phyloP scores from a whole-genome alignment of 1,140 invertebrate genomes.

The Caenorhabditis briggsae region DNA sequence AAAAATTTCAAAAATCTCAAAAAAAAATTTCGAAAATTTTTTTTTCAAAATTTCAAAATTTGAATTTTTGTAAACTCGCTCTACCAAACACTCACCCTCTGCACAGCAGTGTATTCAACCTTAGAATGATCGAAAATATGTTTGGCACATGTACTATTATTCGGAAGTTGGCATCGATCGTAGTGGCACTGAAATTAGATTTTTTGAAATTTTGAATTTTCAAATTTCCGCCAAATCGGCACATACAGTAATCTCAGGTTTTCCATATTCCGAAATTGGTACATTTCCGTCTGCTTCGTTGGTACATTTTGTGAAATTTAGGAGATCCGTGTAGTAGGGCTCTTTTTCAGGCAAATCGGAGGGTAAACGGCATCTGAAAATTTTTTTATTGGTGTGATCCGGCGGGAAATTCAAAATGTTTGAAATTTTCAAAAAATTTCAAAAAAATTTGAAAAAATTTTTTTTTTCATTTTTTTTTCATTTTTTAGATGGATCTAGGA shows the following conservation, averaged over 20 bases:
- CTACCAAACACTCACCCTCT: constrained; percentile 60
- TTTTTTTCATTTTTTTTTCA: not conserved
- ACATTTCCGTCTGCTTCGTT: constrained; percentile 41
- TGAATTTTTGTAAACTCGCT: not conserved
- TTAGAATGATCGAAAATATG: constrained; percentile 71
- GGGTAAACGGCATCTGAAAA: constrained; percentile 69
- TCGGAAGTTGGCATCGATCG: not conserved
- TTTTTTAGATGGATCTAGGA: too few relatives aligned
- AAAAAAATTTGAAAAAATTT: too few relatives aligned
- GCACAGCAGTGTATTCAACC: constrained; percentile 70
- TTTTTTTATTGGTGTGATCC: not conserved
- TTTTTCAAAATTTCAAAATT: constrained; percentile 45
- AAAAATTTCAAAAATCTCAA: not conserved
- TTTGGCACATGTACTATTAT: constrained; percentile 59
- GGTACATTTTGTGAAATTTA: constrained; percentile 53
- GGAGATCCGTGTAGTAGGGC: constrained; percentile 65
- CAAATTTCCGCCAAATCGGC: not conserved
- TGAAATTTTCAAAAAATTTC: constrained; percentile 13
- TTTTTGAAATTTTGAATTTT: not conserved
- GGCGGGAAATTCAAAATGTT: too few relatives aligned
- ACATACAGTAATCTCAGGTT: constrained; percentile 46
- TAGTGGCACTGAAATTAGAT: constrained; percentile 59
- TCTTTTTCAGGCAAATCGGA: constrained; percentile 56
- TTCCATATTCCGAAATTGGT: constrained; percentile 24
- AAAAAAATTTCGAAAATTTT: constrained; percentile 42